Evolutionary conservation across 2,888 invertebrate genomes (phyloP), one percentile per base, ranked within the genome.

Genomic region (Gasteruption jaculator): DNA sequence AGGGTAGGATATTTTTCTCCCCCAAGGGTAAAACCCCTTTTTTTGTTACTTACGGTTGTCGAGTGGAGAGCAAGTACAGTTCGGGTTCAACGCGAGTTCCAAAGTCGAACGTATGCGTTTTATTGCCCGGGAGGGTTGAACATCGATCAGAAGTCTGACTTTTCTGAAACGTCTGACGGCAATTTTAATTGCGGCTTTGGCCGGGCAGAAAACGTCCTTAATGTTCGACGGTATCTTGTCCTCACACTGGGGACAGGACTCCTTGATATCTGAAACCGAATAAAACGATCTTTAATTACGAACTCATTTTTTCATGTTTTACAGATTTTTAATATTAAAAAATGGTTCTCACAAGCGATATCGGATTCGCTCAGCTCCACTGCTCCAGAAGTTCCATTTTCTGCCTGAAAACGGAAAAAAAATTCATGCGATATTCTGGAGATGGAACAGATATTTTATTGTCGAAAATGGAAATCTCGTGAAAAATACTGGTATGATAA

Each of bases 31-130:
- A n/a, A n/a, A n/a, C n/a, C n/a, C n/a, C n/a, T n/a, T n/a, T n/a
- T n/a, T n/a, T n/a, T n/a, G n/a, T 32, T 46, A 52, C 44, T 58
- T 55, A 64, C 67, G 56, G 41, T 59, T 58, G 45, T 69, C 65
- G 22, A 69, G 50, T 18, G 59, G 61, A 5, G 54, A 27, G 25
- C 69, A 69, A 16, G 51, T 45, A 46, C 69, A 69, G 16, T 51
- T 54, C 3, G 61, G 50, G 18, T 56, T 52, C 14, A 68, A 43
- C 10, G 41, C 32, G 20, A 67, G 56, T 16, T 61, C 53, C 12
- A 68, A 38, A 4, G 58, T 60, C 2, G 56, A 49, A 25, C 55
- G 55, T 12, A 61, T 50, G 15, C 63, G 57, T 35, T 47, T 47
- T 4, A 56, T 39, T 12, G 37, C 41, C 11, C 44, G 43, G 5